Evolutionary conservation across 92 coral and sea anemone genomes (phyloP).

Genomic region (Bergia puertoricense): DNA sequence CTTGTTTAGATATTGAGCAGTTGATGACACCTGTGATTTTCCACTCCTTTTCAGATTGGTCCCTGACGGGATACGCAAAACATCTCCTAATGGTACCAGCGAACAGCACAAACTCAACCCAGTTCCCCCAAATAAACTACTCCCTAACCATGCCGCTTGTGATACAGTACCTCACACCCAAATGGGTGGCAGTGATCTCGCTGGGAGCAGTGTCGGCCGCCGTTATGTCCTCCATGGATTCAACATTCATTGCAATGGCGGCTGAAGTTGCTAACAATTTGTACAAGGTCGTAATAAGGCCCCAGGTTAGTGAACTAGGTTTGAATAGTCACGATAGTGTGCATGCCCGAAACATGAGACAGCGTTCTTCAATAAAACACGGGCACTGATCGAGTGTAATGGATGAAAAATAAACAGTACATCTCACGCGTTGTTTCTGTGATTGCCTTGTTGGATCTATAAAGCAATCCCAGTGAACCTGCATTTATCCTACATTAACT

Average conservation of each 20-base stretch:
- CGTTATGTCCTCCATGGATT: conserved; percentile 34
- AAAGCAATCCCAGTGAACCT: no score
- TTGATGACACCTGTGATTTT: not conserved
- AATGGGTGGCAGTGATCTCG: conserved; percentile 6
- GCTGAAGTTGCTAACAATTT: conserved; percentile 2
- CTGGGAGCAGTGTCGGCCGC: not conserved
- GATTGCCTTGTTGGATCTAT: no score
- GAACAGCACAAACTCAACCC: conserved; percentile 3
- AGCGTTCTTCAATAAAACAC: no score
- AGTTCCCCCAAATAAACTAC: not conserved
- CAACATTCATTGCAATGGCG: not conserved
- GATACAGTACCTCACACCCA: not conserved
- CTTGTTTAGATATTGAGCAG: not conserved
- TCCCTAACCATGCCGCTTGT: conserved; percentile 17
- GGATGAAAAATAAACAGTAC: no score
- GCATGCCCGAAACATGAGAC: no score
- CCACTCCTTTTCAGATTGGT: conserved; percentile 5
- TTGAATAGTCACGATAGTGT: not conserved
- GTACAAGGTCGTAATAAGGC: conserved; percentile 1
- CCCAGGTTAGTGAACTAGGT: not conserved
- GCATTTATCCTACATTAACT: no score
- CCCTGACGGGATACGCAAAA: not conserved
- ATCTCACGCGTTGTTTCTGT: no score
- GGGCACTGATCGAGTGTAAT: no score
- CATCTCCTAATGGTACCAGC: not conserved